phyloP scores from a whole-genome alignment of 2,113 vertebrate species.

The Nothoprocta perdicaria region DNA sequence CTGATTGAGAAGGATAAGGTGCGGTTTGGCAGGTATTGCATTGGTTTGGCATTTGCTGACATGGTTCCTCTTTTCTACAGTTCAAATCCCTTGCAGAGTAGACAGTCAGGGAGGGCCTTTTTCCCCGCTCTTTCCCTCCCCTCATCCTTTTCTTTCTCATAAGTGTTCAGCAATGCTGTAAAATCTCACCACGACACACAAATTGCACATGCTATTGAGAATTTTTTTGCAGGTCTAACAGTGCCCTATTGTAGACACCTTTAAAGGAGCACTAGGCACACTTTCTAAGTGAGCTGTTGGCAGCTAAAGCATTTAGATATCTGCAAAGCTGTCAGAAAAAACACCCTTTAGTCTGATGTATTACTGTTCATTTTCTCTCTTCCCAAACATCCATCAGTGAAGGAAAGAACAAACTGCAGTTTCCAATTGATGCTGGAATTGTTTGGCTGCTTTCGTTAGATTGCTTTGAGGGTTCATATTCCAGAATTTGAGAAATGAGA shows the following conservation, averaged over 20 bases:
- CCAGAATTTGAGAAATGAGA: constrained; percentile 1
- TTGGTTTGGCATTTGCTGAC: constrained; percentile 75
- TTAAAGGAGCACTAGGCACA: fast-evolving
- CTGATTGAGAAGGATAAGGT: constrained; percentile 80
- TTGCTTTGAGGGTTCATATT: neutral
- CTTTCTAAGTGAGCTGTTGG: neutral
- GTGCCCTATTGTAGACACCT: neutral
- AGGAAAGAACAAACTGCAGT: neutral
- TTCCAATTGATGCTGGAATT: neutral
- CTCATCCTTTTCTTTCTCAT: neutral
- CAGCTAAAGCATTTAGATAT: neutral
- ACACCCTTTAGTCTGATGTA: neutral
- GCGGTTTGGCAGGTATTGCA: constrained; percentile 78
- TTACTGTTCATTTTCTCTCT: neutral
- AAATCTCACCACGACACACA: neutral
- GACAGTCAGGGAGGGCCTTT: constrained; percentile 25
- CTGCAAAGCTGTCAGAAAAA: neutral
- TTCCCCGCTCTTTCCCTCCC: neutral
- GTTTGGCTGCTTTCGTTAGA: neutral
- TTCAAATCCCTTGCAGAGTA: constrained; percentile 51
- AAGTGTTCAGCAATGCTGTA: neutral
- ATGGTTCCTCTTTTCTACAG: constrained; percentile 69
- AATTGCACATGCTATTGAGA: neutral
- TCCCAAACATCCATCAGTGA: neutral
- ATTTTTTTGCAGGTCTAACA: neutral